Conservation (phyloP, 2,797 vertebrate species). For the Brachyrhaphis roseni region DNA sequence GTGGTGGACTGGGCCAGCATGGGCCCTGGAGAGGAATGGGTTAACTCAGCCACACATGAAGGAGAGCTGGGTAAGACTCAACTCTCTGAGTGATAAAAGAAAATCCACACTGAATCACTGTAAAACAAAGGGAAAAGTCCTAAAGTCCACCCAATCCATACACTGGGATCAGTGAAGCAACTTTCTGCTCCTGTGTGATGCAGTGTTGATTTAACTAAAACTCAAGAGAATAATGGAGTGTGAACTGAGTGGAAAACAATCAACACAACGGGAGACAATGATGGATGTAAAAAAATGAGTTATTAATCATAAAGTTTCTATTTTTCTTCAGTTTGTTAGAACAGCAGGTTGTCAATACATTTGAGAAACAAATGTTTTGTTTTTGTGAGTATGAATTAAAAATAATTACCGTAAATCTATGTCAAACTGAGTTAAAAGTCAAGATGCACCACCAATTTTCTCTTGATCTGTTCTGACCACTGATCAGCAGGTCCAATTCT, state of each 20-base stretch:
- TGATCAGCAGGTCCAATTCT: not conserved
- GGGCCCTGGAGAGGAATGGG: constrained; percentile 73
- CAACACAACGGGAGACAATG: not conserved
- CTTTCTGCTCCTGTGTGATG: constrained; percentile 3
- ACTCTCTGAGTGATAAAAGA: constrained; percentile 6
- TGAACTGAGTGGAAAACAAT: constrained; percentile 24
- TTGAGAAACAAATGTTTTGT: not conserved
- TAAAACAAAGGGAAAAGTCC: not conserved
- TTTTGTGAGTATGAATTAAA: not conserved
- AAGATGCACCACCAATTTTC: not conserved
- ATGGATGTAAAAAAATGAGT: not conserved
- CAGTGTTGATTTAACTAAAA: constrained; percentile 31
- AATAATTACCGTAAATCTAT: not conserved
- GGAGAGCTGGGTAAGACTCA: constrained; percentile 79
- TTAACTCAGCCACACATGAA: constrained; percentile 62
- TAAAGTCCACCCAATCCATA: not conserved
- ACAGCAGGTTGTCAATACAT: not conserved
- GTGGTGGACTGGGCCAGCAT: constrained; percentile 81
- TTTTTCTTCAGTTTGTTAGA: not conserved
- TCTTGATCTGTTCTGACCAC: not conserved
- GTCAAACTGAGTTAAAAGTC: not conserved
- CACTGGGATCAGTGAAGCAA: not conserved
- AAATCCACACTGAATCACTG: constrained; percentile 31
- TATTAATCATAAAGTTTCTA: not conserved
- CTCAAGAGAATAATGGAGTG: constrained; percentile 22